Base-by-base conservation (phyloP, 1,140 invertebrate genomes). In the Monochamus saltuarius region DNA sequence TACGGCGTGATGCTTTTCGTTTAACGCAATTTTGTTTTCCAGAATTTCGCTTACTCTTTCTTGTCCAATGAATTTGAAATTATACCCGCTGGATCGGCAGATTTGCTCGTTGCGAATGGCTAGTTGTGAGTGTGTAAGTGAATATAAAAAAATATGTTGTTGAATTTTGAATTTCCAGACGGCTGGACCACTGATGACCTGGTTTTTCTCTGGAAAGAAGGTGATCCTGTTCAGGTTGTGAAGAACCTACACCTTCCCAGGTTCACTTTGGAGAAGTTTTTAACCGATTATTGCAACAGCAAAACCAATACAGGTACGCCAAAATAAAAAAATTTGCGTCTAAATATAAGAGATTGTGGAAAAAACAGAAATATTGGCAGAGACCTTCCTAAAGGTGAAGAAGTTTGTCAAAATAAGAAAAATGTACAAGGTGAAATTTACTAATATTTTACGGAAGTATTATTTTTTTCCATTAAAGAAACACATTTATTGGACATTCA, bases 181-280 rank as follows among this genome's bases (percentile, higher is more conserved):
- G 94, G 94, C 67, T 96, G 94, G 89, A 97, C 94, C 35, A 97
- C 92, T 35, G 90, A 93, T 65, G 94, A 97, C 79, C 82, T 97
- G 66, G 90, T 95, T 62, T 97, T 97, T 78, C 78, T 91, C 64
- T 97, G 95, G 95, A 96, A 96, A 78, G 88, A 92, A 73, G 89
- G 87, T 14, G 91, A 95, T 75, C 95, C 95, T 7, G 93, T 98
- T 36, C 95, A 98, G 81, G 88, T 97, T 58, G 92, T 94, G 46
- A 92, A 91, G 79, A 95, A 95, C 77, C 83, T 97, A 71, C 90
- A 95, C 77, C 84, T 97, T 73, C 95, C 95, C 61, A 84, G 92
- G 65, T 97, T 97, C 80, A 94, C 92, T 2, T 79, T 97, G 56
- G 92, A 94, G 77, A 94, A 94, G 77, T 94, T 94, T 78, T 81